Percentiles rank a stretch among this genome's conserved stretches.
phyloP scores from a whole-genome alignment of 2,888 invertebrate species.

The Nephrotoma guestfalica region DNA sequence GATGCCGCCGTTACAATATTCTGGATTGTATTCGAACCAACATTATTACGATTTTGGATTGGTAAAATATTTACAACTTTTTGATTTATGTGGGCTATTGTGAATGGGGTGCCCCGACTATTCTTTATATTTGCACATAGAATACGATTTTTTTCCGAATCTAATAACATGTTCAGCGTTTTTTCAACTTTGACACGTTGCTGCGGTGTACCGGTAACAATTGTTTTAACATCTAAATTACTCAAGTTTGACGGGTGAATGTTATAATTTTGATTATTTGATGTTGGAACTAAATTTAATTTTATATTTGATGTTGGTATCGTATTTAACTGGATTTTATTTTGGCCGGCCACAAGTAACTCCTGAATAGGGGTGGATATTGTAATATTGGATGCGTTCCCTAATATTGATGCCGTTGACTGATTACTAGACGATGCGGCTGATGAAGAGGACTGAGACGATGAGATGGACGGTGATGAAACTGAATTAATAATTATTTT shows the following conservation, averaged over 20 bases:
- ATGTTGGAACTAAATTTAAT: constrained; percentile 27
- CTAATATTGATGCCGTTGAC: not conserved
- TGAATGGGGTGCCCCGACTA: constrained; percentile 6
- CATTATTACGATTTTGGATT: constrained; percentile 13
- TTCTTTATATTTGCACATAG: constrained; percentile 25
- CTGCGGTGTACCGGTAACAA: constrained; percentile 11
- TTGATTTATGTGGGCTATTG: constrained; percentile 9
- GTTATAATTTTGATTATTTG: constrained; percentile 18
- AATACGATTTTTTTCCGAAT: constrained; percentile 23
- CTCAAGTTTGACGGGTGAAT: constrained; percentile 1
- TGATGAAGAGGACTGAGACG: not conserved
- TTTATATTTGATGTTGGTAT: constrained; percentile 28
- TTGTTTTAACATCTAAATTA: constrained; percentile 7
- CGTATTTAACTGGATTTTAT: constrained; percentile 28
- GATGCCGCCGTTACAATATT: constrained; percentile 7
- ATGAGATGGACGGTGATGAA: not conserved
- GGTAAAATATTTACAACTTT: constrained; percentile 12
- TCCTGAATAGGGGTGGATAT: constrained; percentile 26
- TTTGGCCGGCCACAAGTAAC: constrained; percentile 12
- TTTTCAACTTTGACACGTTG: constrained; percentile 15
- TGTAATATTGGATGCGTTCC: constrained; percentile 19
- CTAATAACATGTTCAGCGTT: constrained; percentile 14
- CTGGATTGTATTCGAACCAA: constrained; percentile 8
- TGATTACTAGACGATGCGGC: not conserved
- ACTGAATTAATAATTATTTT: constrained; percentile 26